Base-by-base conservation (phyloP, 2,113 vertebrate species). In the Uropsilus gracilis region DNA sequence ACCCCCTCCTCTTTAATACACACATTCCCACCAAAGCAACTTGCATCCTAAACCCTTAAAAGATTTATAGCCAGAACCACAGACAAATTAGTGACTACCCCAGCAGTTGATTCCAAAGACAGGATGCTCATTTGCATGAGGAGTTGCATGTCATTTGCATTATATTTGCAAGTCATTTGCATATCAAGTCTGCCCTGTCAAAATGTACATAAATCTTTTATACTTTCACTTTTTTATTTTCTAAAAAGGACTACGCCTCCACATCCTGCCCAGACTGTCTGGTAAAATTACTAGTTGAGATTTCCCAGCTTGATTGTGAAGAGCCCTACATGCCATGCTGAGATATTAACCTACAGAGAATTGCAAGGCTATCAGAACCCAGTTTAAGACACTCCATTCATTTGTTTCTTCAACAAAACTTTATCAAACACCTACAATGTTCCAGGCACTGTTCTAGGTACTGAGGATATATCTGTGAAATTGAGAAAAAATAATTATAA, bases 161-260 rank as follows among this genome's bases (percentile, higher is more conserved):
- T 94, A 28, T 69, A 97, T 97, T 96, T 97, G 84, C 90, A 96
- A 90, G 30, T 4, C 1, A 96, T 96, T 97, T 97, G 53, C 91
- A 96, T 97, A 93, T 55, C 91, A 81, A 0, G 5, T 57, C 95
- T 94, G 77, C 76, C 93, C 93, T 96, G 84, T 97, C 95, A 97
- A 94, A 95, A 96, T 73, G 84, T 93, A 96, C 91, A 96, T 96
- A 97, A 97, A 93, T 96, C 71, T 92, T 96, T 97, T 97, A 96
- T 94, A 81, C 59, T 96, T 91, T 61, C 42, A 44, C 20, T 96
- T 93, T 95, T 82, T 86, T 61, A 59, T 90, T 95, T 92, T 86
- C 89, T 87, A 86, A 96, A 96, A 92, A 93, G 80, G 80, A 73
- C 46, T 89, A 90, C 22, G 3, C 91, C 76, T 91, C 95, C 95